Percentiles rank a stretch among this genome's conserved stretches.
phyloP scores from a whole-genome alignment of 2,888 invertebrate species.

The Cynaeus angustus region DNA sequence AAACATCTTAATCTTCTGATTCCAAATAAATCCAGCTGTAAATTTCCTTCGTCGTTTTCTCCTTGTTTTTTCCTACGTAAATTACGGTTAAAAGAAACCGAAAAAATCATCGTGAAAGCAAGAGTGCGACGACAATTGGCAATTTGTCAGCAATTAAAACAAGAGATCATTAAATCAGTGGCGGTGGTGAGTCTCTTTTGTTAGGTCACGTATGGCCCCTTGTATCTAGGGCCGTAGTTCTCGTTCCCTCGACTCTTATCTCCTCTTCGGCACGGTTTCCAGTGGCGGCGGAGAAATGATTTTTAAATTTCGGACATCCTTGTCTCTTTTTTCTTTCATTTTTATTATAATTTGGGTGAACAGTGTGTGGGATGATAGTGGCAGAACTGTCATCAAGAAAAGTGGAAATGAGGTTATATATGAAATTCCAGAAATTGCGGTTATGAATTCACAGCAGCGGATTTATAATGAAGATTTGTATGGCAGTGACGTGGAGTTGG shows the following conservation, averaged over 20 bases:
- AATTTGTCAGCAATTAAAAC: conserved; percentile 73
- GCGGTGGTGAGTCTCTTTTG: conserved; percentile 69
- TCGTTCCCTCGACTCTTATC: conserved; percentile 50
- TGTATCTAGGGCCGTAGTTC: conserved; percentile 48
- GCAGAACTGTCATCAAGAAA: neutral
- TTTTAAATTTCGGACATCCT: too few species aligned
- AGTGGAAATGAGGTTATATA: neutral
- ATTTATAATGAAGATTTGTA: conserved; percentile 3
- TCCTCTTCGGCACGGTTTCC: conserved; percentile 27
- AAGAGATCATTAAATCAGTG: conserved; percentile 72
- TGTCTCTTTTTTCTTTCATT: neutral
- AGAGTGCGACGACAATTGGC: conserved; percentile 65
- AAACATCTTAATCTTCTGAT: neutral
- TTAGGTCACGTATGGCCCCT: conserved; percentile 71
- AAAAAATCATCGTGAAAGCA: conserved; percentile 29
- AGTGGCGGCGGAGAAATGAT: conserved; percentile 1
- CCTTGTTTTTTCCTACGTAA: conserved; percentile 18
- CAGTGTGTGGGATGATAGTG: neutral
- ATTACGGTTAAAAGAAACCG: conserved; percentile 24
- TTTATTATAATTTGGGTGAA: neutral
- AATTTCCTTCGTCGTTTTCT: neutral
- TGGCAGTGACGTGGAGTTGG: neutral
- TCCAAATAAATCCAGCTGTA: conserved; percentile 2
- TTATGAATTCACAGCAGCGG: neutral
- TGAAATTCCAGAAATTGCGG: neutral